Conservation (phyloP, 1,140 invertebrate species). For the Pogonognathellus flavescens region DNA sequence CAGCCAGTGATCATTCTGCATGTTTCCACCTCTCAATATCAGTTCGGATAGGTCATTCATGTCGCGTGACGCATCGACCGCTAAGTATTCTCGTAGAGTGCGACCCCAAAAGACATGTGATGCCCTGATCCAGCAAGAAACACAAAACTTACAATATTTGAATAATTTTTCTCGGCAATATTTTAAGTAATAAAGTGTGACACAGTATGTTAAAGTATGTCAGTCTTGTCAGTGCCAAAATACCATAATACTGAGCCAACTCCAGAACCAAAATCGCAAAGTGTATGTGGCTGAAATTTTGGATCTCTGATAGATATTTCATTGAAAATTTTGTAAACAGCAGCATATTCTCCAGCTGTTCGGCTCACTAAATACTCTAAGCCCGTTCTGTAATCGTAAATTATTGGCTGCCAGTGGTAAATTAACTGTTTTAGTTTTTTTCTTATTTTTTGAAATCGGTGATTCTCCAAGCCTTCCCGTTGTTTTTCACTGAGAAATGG, state of each 20-base stretch:
- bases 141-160: neutral
- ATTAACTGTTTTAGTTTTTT: conserved; percentile 74
- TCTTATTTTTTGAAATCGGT: conserved; percentile 63
- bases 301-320: conserved; percentile 79
- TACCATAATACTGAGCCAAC: conserved; percentile 86
- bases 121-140: conserved; percentile 75
- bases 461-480: conserved; percentile 63
- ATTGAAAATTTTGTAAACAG: conserved; percentile 78
- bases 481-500: conserved; percentile 63
- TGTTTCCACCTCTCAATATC: conserved; percentile 76
- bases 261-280: conserved; percentile 93
- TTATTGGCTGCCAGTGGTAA: conserved; percentile 81
- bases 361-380: conserved; percentile 80
- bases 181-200: too few species aligned
- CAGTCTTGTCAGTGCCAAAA: too few species aligned
- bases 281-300: conserved; percentile 80
- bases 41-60: conserved; percentile 86
- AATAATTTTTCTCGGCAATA: too few species aligned
- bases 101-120: conserved; percentile 79
- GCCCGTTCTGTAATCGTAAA: conserved; percentile 76
- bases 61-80: conserved; percentile 82
- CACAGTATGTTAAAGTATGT: too few species aligned
- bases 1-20: conserved; percentile 74
- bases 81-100: conserved; percentile 83
- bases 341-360: conserved; percentile 81